Evolutionary conservation across 2,113 vertebrate genomes (phyloP), one percentile per base, ranked within the genome.

Genomic region (Pholis gunnellus): DNA sequence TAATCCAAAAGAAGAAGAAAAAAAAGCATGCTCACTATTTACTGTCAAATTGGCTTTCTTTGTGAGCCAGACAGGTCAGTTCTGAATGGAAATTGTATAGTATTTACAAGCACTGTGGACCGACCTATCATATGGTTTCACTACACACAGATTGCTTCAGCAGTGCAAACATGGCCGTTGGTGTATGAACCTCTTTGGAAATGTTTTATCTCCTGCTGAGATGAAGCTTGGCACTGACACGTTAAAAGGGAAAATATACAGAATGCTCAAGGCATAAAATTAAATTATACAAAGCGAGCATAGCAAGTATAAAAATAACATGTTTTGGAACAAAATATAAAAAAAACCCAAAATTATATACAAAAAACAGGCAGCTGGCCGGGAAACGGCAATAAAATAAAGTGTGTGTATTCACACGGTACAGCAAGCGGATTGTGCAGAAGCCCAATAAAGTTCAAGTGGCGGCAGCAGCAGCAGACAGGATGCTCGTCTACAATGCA

Each of bases 251-350:
- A 83, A 81, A 64, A 80, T 72, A 77, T 77, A 86, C 85, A 86
- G 68, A 91, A 84, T 75, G 81, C 85, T 65, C 83, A 77, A 79
- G 84, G 86, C 86, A 89, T 79, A 9, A 7, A 85, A 80, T 57
- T 4, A 6, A 89, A 79, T 40, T 57, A 27, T 72, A 78, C 79
- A 84, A 46, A 71, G 38, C 46, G 0, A 40, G 14, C 57, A 31
- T 4, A 31, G 31, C 3, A 13, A 36, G n/a, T 60, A 82, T 54
- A 75, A 79, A 75, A 73, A 75, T 36, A 72, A 73, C 18, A 65
- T 0, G 5, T 60, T 68, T 46, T 6, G 6, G 81, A 81, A 73
- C 9, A 1, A 79, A 52, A 78, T 67, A 31, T 57, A 4, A 17
- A 60, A 34, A 34, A 8, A 61, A 75, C 75, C 82, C 54, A 17